phyloP scores from a whole-genome alignment of 35 echinoderm and acorn worm species.

The Eucidaris tribuloides region DNA sequence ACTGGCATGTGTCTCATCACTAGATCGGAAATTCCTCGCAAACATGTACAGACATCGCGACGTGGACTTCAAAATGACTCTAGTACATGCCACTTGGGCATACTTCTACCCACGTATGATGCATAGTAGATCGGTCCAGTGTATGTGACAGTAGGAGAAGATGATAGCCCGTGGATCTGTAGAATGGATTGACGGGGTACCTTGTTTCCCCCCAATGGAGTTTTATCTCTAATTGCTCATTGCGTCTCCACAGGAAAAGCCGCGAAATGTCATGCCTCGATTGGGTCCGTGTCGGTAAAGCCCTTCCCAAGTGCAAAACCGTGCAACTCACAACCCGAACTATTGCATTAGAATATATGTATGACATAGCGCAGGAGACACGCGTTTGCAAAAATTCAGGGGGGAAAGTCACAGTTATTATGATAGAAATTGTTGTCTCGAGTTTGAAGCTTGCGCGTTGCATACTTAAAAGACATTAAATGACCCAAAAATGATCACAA shows the following conservation, averaged over 20 bases:
- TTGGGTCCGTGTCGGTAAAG: background rate
- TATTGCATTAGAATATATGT: no score
- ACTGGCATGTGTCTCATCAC: conserved; percentile 6
- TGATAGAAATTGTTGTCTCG: no score
- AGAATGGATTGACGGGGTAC: no score
- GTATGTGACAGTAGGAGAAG: background rate
- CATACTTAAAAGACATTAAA: no score
- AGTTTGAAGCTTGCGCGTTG: no score
- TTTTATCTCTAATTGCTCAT: background rate
- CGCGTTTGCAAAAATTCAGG: no score
- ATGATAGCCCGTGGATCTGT: background rate
- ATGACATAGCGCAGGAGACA: no score
- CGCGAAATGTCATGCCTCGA: conserved; percentile 5
- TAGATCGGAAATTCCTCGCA: conserved; percentile 13
- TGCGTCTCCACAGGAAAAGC: conserved; percentile 9
- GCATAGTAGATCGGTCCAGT: background rate
- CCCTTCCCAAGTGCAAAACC: background rate
- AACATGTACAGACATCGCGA: conserved; percentile 27
- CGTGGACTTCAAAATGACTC: conserved; percentile 10
- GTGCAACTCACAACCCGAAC: no score
- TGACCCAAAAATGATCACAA: no score
- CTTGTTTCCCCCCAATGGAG: background rate
- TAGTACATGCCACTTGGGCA: background rate
- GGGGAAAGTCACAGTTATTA: no score
- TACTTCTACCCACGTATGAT: background rate